Base-by-base conservation (phyloP, 2,797 vertebrate genomes). In the Dermochelys coriacea region DNA sequence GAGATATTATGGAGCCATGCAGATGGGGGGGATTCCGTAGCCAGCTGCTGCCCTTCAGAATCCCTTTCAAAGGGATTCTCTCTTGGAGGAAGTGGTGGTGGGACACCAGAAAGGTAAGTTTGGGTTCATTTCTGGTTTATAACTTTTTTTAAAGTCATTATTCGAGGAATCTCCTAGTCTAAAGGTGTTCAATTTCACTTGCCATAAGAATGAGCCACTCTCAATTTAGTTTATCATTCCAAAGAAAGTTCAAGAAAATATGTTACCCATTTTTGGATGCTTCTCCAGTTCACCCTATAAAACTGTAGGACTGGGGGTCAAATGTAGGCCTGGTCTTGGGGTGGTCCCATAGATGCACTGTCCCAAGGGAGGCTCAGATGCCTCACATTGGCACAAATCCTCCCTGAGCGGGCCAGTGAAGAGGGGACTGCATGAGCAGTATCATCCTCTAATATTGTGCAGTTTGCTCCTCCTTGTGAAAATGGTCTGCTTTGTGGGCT, bases 11-110 rank as follows among this genome's bases (percentile, higher is more conserved):
- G 82, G 91, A 91, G 89, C 93, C 86, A 55, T 94, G 90, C 93
- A 95, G 96, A 92, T 86, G 93, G 68, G 86, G 7, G 14, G 45
- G 82, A 91, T n/a, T 94, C 91, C 29, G 54, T 23, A 94, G 93
- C 25, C 81, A 95, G 84, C 90, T 95, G 84, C 87, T 93, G 92
- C 82, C 82, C 87, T 94, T 95, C 89, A 91, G 95, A 95, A 95
- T 85, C 90, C 93, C 87, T 71, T 87, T 91, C 94, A 0, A 0
- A 34, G 47, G 55, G 61, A 59, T 57, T 55, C 52, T 64, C 89
- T 86, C 87, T 77, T n/a, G 14, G 89, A 92, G 89, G 80, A 88
- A 25, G n/a, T 74, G 80, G 71, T 86, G 52, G 23, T 1, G 5
- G 80, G 50, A 86, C 80, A 92, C 74, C 89, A 86, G 88, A 74